A percentile compares a stretch with the other conserved stretches of the same genome.
Conservation (phyloP, 1,140 invertebrate species). For the Drosophila kohkoa region DNA sequence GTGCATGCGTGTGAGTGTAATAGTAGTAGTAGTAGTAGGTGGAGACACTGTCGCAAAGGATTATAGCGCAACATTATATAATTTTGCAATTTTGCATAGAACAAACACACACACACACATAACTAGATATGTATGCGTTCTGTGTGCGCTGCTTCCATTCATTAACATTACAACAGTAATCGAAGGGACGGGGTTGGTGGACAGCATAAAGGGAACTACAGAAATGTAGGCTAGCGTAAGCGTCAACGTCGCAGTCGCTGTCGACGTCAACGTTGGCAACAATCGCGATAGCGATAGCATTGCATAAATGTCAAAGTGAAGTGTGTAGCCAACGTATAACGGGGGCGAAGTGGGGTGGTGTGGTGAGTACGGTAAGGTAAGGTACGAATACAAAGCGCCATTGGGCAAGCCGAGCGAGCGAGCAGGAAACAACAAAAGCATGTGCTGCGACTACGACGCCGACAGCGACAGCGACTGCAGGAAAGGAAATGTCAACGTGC, state of each 20-base stretch:
- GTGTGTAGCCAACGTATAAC: constrained; percentile 23
- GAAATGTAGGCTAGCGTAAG: constrained; percentile 52
- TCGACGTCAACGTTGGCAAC: background rate
- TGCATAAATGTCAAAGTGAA: constrained; percentile 67
- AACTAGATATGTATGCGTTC: constrained; percentile 7
- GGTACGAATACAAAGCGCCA: background rate
- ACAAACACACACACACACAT: constrained; percentile 14
- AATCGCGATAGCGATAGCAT: constrained; percentile 32
- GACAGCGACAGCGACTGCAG: background rate
- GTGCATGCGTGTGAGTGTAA: background rate
- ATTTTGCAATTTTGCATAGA: constrained; percentile 43
- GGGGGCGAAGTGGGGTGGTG: constrained; percentile 15
- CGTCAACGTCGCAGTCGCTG: constrained; percentile 10
- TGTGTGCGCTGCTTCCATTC: constrained; percentile 32
- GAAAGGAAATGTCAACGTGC: constrained; percentile 55
- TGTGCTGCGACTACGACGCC: constrained; percentile 16
- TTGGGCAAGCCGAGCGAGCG: background rate
- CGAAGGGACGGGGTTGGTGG: background rate
- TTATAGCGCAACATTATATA: constrained; percentile 47
- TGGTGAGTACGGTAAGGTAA: background rate
- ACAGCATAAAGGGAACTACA: constrained; percentile 18
- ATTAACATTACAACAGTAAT: constrained; percentile 50
- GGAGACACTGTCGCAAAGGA: constrained; percentile 39
- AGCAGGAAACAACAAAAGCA: constrained; percentile 36
- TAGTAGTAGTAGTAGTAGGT: background rate